Conservation (phyloP, 2,888 invertebrate genomes). For the Xanthia icteritia region DNA sequence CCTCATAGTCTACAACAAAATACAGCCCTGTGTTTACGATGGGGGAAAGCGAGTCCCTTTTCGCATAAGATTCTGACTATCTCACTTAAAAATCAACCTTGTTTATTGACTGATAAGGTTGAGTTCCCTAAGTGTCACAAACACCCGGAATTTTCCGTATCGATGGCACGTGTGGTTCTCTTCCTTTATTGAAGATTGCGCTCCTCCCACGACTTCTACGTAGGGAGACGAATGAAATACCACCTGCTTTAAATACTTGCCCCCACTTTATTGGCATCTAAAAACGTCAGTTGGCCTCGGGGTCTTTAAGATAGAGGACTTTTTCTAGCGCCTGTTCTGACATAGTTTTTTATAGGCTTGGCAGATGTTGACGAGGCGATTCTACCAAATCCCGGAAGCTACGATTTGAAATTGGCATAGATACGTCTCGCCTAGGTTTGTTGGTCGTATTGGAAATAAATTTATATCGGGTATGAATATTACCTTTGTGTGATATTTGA, state of each 20-base stretch:
- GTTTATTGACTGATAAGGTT: constrained; percentile 37
- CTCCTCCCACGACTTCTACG: constrained; percentile 74
- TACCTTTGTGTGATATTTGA: not conserved
- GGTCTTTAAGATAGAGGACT: constrained; percentile 10
- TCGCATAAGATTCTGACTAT: constrained; percentile 76
- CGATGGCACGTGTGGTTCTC: constrained; percentile 87
- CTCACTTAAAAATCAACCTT: constrained; percentile 70
- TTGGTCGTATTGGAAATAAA: not conserved
- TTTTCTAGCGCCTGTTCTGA: constrained; percentile 5
- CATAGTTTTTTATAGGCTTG: not conserved
- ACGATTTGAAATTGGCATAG: not conserved
- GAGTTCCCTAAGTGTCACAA: constrained; percentile 49
- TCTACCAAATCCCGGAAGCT: not conserved
- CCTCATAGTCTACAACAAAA: constrained; percentile 78
- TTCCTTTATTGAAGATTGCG: constrained; percentile 86
- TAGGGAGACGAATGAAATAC: constrained; percentile 82
- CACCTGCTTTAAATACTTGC: constrained; percentile 85
- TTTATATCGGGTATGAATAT: not conserved
- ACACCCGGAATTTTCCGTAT: constrained; percentile 83
- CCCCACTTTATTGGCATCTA: constrained; percentile 80
- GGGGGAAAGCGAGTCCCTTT: constrained; percentile 85
- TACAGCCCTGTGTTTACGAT: constrained; percentile 86
- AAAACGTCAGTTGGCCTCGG: constrained; percentile 69
- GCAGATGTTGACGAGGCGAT: not conserved
- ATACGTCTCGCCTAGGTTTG: not conserved